Conservation (phyloP, 2,888 invertebrate species). For the Caenorhabditis drosophilae region DNA sequence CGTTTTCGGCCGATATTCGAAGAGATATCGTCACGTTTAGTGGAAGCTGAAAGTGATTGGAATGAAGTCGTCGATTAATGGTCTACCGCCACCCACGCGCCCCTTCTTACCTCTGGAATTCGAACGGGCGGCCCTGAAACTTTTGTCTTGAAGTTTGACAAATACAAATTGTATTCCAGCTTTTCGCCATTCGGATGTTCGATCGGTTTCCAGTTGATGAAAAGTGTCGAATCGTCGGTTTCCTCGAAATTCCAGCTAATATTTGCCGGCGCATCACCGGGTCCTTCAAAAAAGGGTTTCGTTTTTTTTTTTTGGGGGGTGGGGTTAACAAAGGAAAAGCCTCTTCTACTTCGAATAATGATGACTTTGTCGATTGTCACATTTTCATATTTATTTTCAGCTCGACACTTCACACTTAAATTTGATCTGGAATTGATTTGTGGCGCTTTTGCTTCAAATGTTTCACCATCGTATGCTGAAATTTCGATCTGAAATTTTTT, state of each 20-base stretch:
- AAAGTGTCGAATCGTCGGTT: constrained; percentile 27
- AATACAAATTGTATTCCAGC: constrained; percentile 31
- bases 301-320: not conserved
- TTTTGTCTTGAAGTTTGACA: constrained; percentile 30
- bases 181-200: constrained; percentile 42
- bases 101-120: constrained; percentile 29
- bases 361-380: constrained; percentile 12
- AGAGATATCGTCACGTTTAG: constrained; percentile 40
- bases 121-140: constrained; percentile 28
- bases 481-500: constrained; percentile 4
- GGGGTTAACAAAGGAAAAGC: too few species aligned
- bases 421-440: constrained; percentile 25
- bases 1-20: constrained; percentile 43
- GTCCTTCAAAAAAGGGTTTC: constrained; percentile 25
- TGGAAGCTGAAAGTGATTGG: constrained; percentile 26
- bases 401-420: constrained; percentile 35
- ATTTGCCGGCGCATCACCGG: constrained; percentile 45
- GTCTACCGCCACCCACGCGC: too few species aligned
- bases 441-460: constrained; percentile 27
- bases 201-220: constrained; percentile 38
- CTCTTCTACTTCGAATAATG: constrained; percentile 37
- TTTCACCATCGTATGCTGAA: constrained; percentile 6
- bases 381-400: constrained; percentile 43
- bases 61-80: too few species aligned
- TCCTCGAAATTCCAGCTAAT: constrained; percentile 45